Evolutionary conservation across 2,113 vertebrate species (phyloP), one percentile per base, ranked within the genome.

Genomic region (Calidris pygmaea): DNA sequence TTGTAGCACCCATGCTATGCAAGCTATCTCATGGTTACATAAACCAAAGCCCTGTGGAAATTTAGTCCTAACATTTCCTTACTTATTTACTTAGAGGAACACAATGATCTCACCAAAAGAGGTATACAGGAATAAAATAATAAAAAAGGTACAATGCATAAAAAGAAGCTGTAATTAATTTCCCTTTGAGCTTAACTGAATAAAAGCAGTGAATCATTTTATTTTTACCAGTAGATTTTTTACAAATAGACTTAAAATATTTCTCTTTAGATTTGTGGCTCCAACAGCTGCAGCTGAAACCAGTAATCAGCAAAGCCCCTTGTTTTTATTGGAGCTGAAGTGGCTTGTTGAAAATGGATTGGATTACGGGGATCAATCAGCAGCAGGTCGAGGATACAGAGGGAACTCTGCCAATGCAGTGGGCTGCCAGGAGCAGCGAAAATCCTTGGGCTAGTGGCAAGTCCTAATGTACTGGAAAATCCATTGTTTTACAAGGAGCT

Each of bases 301-400:
- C 87, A 96, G 95, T 89, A 96, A 97, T 98, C 97, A 97, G 76
- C 91, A 96, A 96, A 96, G 80, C 76, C 56, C 68, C 80, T 75
- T 97, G 93, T 97, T 98, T 97, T 97, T 97, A 97, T 97, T 98
- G 96, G 96, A 96, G 20, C 87, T 89, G 90, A 95, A 97, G 96
- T 90, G 95, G 92, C 96, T 96, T 95, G 96, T 95, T 97, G 97
- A 96, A 93, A 97, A 97, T 97, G 95, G 94, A 97, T 97, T 97
- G 95, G 96, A 97, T 97, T 97, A 97, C 75, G 0, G 85, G 93
- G 96, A 98, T 98, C 97, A 97, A 97, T 98, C 98, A 97, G 96
- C 97, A 96, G 95, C 65, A 85, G 75, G 95, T 97, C 87, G 93
- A 95, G 96, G 90, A 66, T 96, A 95, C 93, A 90, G 94, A 95